Conservation (phyloP, 1,140 invertebrate species). For the Samia ricini region DNA sequence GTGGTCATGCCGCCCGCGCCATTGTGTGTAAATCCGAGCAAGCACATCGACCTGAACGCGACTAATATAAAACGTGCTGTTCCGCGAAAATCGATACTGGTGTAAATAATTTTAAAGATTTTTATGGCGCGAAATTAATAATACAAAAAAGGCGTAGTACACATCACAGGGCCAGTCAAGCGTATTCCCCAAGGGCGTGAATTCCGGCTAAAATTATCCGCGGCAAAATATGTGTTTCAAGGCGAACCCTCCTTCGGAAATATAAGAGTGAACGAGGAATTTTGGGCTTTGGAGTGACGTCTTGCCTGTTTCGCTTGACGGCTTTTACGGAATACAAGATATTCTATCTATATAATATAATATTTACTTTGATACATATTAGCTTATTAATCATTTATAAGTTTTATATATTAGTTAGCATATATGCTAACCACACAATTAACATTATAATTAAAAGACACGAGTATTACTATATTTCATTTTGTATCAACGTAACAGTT, state of each 20-base stretch:
- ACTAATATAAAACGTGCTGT: slow-evolving; percentile 41
- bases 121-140: slow-evolving; percentile 9
- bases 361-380: too few relatives aligned
- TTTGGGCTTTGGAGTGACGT: slow-evolving; percentile 36
- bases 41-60: slow-evolving; percentile 50
- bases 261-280: slow-evolving; percentile 37
- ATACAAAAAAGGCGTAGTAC: slow-evolving; percentile 20
- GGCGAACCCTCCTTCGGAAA: slow-evolving; percentile 33
- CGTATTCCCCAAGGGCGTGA: slow-evolving; percentile 34
- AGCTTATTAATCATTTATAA: too few relatives aligned
- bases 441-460: too few relatives aligned
- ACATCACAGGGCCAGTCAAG: slow-evolving; percentile 18
- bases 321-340: slow-evolving; percentile 26
- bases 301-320: slow-evolving; percentile 24
- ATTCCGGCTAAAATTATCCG: slow-evolving; percentile 33
- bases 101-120: slow-evolving; percentile 28
- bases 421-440: too few relatives aligned
- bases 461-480: too few relatives aligned
- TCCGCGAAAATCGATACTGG: slow-evolving; percentile 30
- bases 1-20: slow-evolving; percentile 28
- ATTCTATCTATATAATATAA: background rate
- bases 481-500: too few relatives aligned
- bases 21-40: slow-evolving; percentile 58
- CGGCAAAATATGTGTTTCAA: slow-evolving; percentile 30
- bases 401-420: too few relatives aligned